Conservation (phyloP, 2,113 vertebrate genomes). For the Oryzias melastigma region DNA sequence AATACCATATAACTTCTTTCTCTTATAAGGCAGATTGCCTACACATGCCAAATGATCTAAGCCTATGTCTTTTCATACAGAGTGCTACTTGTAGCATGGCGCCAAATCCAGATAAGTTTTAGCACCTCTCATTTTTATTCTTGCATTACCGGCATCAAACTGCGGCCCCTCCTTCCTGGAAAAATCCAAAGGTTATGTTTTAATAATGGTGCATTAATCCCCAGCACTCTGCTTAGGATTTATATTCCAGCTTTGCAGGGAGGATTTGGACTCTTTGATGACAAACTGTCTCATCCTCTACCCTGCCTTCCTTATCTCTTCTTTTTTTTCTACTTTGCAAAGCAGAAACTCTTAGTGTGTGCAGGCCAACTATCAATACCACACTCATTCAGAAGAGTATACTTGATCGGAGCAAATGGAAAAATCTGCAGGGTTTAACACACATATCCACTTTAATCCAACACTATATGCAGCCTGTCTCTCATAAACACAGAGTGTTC, state of each 20-base stretch:
- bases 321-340: conserved; percentile 11
- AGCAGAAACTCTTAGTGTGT: conserved; percentile 12
- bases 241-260: conserved; percentile 15
- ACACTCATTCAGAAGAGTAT: neutral
- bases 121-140: neutral
- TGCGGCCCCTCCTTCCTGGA: neutral
- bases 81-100: neutral
- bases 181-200: conserved; percentile 1
- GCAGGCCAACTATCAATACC: neutral
- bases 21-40: no score
- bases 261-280: conserved; percentile 8
- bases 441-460: conserved; percentile 8
- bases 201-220: conserved; percentile 4
- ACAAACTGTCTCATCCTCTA: conserved; percentile 4
- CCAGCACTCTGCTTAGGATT: conserved; percentile 3
- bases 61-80: neutral
- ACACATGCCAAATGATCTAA: neutral
- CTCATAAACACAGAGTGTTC: conserved; percentile 2
- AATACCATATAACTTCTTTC: no score
- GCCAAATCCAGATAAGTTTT: neutral
- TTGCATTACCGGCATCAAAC: neutral
- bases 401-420: neutral
- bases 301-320: neutral
- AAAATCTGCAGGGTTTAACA: neutral
- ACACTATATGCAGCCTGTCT: neutral